These are phyloP conservation scores for Halictus quadricinctus DNA, from an alignment of 2,888 invertebrate species.

Conservation along the genomic window DNA sequence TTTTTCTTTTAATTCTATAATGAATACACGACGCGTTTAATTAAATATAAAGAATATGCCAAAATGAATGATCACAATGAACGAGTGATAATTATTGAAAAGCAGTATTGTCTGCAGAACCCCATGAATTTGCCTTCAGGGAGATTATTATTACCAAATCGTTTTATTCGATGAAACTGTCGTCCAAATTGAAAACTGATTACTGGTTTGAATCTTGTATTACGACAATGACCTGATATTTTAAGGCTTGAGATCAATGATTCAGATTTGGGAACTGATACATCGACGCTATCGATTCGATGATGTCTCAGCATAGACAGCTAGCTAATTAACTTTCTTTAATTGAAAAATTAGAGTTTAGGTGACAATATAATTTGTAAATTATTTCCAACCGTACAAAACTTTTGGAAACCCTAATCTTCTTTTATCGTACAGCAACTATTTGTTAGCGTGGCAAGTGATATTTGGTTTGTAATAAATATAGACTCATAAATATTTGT, in stretches of 20 bases:
- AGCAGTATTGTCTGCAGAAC: not conserved
- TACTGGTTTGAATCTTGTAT: not conserved
- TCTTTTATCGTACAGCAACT: not conserved
- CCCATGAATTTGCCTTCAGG: not conserved
- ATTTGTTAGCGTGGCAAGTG: not conserved
- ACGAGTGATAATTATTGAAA: not conserved
- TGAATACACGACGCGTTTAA: not conserved
- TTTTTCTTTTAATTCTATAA: not conserved
- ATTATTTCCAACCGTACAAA: not conserved
- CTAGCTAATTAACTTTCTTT: not conserved
- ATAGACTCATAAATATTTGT: not conserved
- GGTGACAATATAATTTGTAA: not conserved
- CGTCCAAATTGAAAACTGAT: not conserved
- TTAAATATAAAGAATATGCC: not conserved
- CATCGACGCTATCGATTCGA: not conserved
- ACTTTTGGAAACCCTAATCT: not conserved
- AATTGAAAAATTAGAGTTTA: not conserved
- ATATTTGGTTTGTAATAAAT: not conserved
- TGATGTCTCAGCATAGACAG: not conserved
- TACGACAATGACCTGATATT: not conserved
- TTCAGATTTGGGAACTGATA: not conserved
- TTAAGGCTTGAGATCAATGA: not conserved
- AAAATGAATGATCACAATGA: not conserved
- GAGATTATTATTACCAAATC: not conserved
- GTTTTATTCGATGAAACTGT: not conserved